Evolutionary conservation across 2,888 invertebrate genomes (phyloP), one percentile per base, ranked within the genome.

Genomic region (Drosophila incognita): DNA sequence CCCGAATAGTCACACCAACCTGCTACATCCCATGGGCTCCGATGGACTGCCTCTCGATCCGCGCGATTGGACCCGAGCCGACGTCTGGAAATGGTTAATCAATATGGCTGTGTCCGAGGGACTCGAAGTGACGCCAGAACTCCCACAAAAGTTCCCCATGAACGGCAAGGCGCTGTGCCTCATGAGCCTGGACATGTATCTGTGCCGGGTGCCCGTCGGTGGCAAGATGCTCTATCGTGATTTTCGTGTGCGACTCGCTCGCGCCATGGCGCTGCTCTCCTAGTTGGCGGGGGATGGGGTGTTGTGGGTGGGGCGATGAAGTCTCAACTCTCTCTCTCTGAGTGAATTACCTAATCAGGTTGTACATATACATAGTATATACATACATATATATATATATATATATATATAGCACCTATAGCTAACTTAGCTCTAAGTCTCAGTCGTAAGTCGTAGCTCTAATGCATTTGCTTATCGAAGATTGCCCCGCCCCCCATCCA

Each of bases 161-260:
- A 97, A 97, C 92, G 96, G 96, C 57, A 97, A 97, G 92, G 96
- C 96, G 0, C 93, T 97, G 7, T 96, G 96, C 79, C 94, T 97
- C 62, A 96, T 97, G 96, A 94, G 95, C n/a, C 94, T 95, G 15
- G 95, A 95, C 60, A 96, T 96, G 96, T 96, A 96, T 93, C 94
- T 95, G 2, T 94, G 94, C 74, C 93, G 96, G 51, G 96, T 96
- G 40, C 96, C 96, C 0, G 92, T 94, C 1, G 95, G 95, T 1
- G 96, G 96, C 13, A 95, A 95, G 89, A 92, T 95, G 69, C 93
- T 96, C 49, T 95, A 96, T 91, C 95, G 95, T 93, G 96, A 95
- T 92, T 95, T 95, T 89, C 95, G 96, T 91, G 94, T 96, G 87
- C 93, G 96, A 69, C 93, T 96, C n/a, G 95, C 95, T 15, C 94